Evolutionary conservation across 2,797 vertebrate species (phyloP).

Genomic region (Psittacula echo): DNA sequence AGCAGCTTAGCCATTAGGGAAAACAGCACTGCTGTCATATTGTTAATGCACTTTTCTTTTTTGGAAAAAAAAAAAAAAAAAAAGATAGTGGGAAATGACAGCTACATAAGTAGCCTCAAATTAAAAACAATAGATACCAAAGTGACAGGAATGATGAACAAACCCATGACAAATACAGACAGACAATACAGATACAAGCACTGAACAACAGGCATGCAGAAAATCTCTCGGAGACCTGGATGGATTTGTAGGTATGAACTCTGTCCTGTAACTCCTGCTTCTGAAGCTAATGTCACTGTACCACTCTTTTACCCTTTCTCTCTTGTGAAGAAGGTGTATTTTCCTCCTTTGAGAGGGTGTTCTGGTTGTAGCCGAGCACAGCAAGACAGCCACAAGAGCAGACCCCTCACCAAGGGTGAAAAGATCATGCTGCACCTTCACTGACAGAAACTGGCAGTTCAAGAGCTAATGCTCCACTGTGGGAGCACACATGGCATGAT

Average conservation of each 20-base stretch:
- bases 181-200: background rate
- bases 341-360: background rate
- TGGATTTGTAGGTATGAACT: background rate
- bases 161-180: background rate
- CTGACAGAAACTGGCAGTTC: accelerated
- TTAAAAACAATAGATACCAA: background rate
- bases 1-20: background rate
- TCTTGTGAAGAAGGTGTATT: background rate
- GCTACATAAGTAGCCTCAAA: background rate
- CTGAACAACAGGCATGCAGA: background rate
- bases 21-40: background rate
- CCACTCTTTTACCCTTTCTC: background rate
- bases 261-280: background rate
- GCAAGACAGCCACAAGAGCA: accelerated
- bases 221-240: background rate
- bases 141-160: background rate
- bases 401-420: background rate
- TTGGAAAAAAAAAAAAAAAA: background rate
- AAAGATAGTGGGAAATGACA: background rate
- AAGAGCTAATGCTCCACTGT: accelerated
- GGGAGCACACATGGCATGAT: background rate
- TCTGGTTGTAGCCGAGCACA: accelerated
- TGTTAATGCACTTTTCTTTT: background rate
- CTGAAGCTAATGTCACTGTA: background rate
- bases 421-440: background rate